Conservation (phyloP, 2,113 vertebrate genomes). For the Datnioides undecimradiatus region DNA sequence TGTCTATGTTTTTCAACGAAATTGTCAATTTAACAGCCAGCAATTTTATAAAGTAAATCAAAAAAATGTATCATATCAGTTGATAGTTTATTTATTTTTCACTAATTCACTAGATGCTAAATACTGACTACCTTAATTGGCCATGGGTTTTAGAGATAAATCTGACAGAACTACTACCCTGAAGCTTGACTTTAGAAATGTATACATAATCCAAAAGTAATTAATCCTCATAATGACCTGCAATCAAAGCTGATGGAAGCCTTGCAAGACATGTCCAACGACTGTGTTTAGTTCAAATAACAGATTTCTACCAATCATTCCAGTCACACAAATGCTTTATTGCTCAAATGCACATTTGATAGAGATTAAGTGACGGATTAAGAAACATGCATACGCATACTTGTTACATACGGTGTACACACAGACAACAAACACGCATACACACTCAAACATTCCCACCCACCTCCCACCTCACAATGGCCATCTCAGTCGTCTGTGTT, state of each 20-base stretch:
- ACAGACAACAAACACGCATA: conserved; percentile 4
- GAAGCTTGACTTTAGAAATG: not conserved
- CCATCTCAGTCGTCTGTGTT: conserved; percentile 67
- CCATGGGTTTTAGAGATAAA: not conserved
- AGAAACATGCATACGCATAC: conserved; percentile 18
- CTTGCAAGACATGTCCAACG: not conserved
- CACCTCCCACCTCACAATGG: conserved; percentile 51
- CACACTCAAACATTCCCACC: conserved; percentile 38
- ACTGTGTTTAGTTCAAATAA: not conserved
- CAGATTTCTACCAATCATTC: conserved; percentile 16
- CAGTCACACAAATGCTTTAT: not conserved
- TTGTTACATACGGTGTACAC: not conserved
- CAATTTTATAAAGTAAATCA: too few species aligned
- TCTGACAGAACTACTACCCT: not conserved
- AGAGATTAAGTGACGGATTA: not conserved
- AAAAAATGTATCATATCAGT: too few species aligned
- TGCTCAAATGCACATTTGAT: not conserved
- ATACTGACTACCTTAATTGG: too few species aligned
- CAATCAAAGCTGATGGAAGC: not conserved
- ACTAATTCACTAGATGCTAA: too few species aligned
- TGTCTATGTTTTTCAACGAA: too few species aligned
- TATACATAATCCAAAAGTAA: not conserved
- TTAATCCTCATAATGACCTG: not conserved
- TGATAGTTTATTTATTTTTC: too few species aligned
- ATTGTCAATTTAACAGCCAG: too few species aligned